Conservation (phyloP, 2,797 vertebrate genomes). For the Takifugu rubripes region DNA sequence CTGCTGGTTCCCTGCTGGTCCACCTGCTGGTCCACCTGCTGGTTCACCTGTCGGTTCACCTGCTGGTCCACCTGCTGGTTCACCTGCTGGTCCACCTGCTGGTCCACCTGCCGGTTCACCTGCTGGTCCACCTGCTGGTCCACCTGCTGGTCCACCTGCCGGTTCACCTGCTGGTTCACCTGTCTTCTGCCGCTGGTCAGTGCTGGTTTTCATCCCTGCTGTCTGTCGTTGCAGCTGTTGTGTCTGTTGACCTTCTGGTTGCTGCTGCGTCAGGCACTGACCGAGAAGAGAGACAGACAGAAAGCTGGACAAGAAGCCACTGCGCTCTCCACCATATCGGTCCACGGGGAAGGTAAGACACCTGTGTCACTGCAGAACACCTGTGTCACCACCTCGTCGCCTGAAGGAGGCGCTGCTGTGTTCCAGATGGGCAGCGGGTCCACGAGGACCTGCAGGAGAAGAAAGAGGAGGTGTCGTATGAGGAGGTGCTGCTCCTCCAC, state of each 20-base stretch:
- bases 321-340: constrained; percentile 80
- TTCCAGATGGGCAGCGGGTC: constrained; percentile 24
- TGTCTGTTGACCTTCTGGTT: constrained; percentile 94
- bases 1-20: too few relatives aligned
- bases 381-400: background rate
- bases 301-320: constrained; percentile 41
- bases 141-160: background rate
- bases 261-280: constrained; percentile 88
- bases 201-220: background rate
- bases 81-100: too few relatives aligned
- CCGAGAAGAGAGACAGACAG: constrained; percentile 82
- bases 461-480: constrained; percentile 52
- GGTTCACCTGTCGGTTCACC: too few relatives aligned
- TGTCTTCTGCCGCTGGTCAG: background rate
- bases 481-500: constrained; percentile 54
- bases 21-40: too few relatives aligned
- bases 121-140: background rate
- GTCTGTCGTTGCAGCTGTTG: constrained; percentile 76
- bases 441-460: constrained; percentile 41
- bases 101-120: too few relatives aligned
- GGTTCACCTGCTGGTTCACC: background rate
- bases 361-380: background rate
- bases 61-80: too few relatives aligned
- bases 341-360: constrained; percentile 80
- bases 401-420: constrained; percentile 1